These are phyloP conservation scores for Lordiphosa andalusiaca DNA, from an alignment of 2,888 invertebrate genomes.

Conservation along the genomic window DNA sequence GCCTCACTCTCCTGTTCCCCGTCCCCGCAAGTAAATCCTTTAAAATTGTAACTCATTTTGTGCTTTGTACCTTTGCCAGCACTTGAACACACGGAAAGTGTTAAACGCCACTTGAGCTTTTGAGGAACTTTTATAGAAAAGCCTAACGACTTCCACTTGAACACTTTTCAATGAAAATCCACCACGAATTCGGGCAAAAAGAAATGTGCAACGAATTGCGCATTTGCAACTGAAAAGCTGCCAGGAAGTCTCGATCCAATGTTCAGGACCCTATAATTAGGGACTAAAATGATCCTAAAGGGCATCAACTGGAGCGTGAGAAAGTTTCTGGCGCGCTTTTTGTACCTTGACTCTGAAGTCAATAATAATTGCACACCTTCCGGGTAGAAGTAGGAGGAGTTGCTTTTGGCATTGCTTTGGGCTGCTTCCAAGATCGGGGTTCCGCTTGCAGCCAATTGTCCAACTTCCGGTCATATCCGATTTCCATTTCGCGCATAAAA, in stretches of 20 bases:
- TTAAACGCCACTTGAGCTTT: constrained; percentile 51
- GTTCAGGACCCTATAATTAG: constrained; percentile 47
- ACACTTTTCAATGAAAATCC: constrained; percentile 72
- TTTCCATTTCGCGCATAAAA: constrained; percentile 49
- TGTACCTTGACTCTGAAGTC: constrained; percentile 39
- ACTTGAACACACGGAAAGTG: constrained; percentile 43
- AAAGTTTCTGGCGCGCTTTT: constrained; percentile 71
- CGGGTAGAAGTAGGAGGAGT: constrained; percentile 46
- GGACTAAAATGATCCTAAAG: constrained; percentile 21
- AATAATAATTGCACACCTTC: constrained; percentile 67
- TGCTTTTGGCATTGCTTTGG: constrained; percentile 2
- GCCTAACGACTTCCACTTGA: constrained; percentile 74
- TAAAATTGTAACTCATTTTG: constrained; percentile 4
- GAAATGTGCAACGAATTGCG: constrained; percentile 71
- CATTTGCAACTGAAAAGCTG: constrained; percentile 57
- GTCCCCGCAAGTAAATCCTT: no score
- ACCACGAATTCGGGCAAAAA: constrained; percentile 22
- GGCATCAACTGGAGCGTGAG: constrained; percentile 59
- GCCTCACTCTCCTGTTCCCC: constrained; percentile 17
- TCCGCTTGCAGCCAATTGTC: constrained; percentile 57
- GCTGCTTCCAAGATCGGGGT: constrained; percentile 18
- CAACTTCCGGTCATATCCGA: constrained; percentile 65
- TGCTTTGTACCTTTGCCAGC: neutral
- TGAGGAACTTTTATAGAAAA: constrained; percentile 46
- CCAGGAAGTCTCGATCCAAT: constrained; percentile 23